phyloP scores from a whole-genome alignment of 2,888 invertebrate genomes.

The Acronicta psi region DNA sequence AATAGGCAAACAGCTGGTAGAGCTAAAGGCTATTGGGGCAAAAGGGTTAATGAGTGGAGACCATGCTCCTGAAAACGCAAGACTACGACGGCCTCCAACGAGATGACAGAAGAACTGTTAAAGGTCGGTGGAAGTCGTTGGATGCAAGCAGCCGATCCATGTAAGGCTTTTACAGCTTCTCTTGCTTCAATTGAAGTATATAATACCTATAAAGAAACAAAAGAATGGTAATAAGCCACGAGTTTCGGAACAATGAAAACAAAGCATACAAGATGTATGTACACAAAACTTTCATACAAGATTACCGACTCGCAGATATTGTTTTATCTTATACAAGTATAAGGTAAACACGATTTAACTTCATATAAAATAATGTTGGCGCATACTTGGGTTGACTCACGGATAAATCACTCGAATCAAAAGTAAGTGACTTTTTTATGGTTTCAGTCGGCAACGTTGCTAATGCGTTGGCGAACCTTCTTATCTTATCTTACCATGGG shows the following conservation, averaged over 20 bases:
- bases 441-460: too few species aligned
- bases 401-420: neutral
- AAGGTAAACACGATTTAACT: constrained; percentile 72
- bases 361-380: constrained; percentile 63
- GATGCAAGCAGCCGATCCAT: too few species aligned
- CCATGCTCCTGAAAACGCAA: too few species aligned
- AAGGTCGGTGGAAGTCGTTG: too few species aligned
- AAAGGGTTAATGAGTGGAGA: too few species aligned
- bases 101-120: too few species aligned
- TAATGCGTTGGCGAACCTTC: too few species aligned
- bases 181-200: constrained; percentile 8
- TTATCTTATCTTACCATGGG: too few species aligned
- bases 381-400: constrained; percentile 45
- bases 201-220: constrained; percentile 9
- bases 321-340: constrained; percentile 70
- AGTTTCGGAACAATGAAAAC: constrained; percentile 6
- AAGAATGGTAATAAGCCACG: constrained; percentile 23
- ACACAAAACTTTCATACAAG: constrained; percentile 60
- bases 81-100: too few species aligned
- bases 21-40: too few species aligned
- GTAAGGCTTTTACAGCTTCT: too few species aligned
- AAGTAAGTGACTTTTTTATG: neutral
- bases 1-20: too few species aligned
- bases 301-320: constrained; percentile 68
- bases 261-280: constrained; percentile 31